Evolutionary conservation across 2,888 invertebrate genomes (phyloP).

Genomic region (Gymnoscelis rufifasciata): DNA sequence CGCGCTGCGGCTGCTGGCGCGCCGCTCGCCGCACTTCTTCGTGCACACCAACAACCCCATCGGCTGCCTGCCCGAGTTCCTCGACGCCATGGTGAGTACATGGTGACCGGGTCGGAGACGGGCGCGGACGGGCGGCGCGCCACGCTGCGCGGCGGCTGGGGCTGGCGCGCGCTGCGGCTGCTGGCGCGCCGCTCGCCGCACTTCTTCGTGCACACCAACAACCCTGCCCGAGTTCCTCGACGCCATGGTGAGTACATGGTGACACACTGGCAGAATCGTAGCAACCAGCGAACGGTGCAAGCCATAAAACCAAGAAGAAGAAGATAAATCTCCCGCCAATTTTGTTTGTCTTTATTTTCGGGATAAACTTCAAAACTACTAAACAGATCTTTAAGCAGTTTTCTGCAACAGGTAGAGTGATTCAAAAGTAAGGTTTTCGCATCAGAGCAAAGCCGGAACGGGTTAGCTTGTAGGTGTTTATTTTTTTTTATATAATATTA

Average conservation of each 20-base stretch:
- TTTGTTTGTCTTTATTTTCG: no score
- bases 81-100: conserved; percentile 88
- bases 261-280: no score
- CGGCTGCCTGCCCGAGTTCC: conserved; percentile 90
- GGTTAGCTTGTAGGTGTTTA: no score
- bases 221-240: conserved; percentile 93
- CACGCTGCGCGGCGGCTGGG: conserved; percentile 89
- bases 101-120: conserved; percentile 64
- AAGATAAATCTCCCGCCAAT: no score
- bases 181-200: conserved; percentile 93
- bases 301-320: no score
- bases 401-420: no score
- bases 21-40: conserved; percentile 94
- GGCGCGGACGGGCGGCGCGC: conserved; percentile 77
- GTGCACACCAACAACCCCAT: conserved; percentile 92
- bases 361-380: no score
- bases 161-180: conserved; percentile 95
- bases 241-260: conserved; percentile 86
- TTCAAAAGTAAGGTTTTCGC: no score
- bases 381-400: no score
- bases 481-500: no score
- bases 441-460: no score
- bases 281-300: no score
- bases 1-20: conserved; percentile 91
- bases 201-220: conserved; percentile 93